Evolutionary conservation across 2,888 invertebrate genomes (phyloP).

Genomic region (Pachliopta kotzebuea): DNA sequence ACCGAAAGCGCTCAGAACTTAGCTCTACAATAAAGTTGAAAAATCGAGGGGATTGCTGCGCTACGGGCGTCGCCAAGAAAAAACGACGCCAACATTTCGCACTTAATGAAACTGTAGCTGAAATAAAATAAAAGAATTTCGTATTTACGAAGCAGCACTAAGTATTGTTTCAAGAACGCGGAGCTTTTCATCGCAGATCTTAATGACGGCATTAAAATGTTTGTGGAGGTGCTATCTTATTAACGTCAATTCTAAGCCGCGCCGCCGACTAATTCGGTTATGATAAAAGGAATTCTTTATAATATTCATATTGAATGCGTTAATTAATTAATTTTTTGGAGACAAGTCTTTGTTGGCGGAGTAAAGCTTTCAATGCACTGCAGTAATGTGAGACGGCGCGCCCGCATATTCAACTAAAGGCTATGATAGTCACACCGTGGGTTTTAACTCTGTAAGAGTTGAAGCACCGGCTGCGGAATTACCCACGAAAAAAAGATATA

Average conservation of each 20-base stretch:
- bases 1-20: constrained; percentile 55
- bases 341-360: background rate
- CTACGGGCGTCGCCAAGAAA: constrained; percentile 67
- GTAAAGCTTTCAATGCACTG: too few relatives aligned
- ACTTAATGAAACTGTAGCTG: constrained; percentile 77
- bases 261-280: background rate
- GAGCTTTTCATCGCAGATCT: constrained; percentile 50
- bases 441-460: too few relatives aligned
- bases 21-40: constrained; percentile 73
- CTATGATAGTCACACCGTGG: too few relatives aligned
- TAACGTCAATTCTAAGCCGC: constrained; percentile 6
- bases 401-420: too few relatives aligned
- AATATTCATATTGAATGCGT: background rate
- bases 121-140: constrained; percentile 71
- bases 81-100: constrained; percentile 73
- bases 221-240: constrained; percentile 41
- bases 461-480: too few relatives aligned
- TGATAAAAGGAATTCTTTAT: background rate
- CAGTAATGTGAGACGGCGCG: too few relatives aligned
- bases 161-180: constrained; percentile 63
- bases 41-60: constrained; percentile 68
- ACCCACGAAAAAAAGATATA: too few relatives aligned
- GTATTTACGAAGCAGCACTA: constrained; percentile 63
- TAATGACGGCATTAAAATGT: constrained; percentile 60
- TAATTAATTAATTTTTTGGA: background rate